These are phyloP conservation scores for Vidua chalybeata DNA, from an alignment of 2,113 vertebrate species.

Conservation along the genomic window DNA sequence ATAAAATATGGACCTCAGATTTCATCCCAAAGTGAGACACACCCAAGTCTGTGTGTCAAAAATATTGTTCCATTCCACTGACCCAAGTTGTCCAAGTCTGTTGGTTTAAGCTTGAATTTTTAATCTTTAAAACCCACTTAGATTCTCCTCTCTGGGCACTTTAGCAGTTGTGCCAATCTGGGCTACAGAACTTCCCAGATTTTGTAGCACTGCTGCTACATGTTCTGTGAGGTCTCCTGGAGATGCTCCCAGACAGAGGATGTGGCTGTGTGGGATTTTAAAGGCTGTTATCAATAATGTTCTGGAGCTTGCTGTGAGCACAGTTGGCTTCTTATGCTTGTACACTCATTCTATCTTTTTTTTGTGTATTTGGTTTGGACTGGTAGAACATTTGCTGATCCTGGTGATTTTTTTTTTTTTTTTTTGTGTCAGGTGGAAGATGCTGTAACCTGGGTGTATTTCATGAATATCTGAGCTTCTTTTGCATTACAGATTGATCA, in stretches of 20 bases:
- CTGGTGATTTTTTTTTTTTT: neutral
- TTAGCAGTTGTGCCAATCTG: neutral
- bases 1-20: neutral
- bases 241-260: neutral
- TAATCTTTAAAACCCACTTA: neutral
- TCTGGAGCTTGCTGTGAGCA: neutral
- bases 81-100: neutral
- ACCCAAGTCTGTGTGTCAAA: neutral
- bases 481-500: neutral
- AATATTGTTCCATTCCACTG: neutral
- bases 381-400: neutral
- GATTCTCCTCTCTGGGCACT: neutral
- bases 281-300: neutral
- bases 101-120: neutral
- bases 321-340: neutral
- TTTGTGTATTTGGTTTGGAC: neutral
- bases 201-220: neutral
- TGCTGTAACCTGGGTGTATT: neutral
- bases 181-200: neutral
- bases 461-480: neutral
- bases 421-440: neutral
- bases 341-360: neutral
- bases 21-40: neutral
- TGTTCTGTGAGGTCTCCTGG: neutral
- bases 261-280: neutral